Evolutionary conservation across 2,888 invertebrate species (phyloP).

Genomic region (Epinotia nisella): DNA sequence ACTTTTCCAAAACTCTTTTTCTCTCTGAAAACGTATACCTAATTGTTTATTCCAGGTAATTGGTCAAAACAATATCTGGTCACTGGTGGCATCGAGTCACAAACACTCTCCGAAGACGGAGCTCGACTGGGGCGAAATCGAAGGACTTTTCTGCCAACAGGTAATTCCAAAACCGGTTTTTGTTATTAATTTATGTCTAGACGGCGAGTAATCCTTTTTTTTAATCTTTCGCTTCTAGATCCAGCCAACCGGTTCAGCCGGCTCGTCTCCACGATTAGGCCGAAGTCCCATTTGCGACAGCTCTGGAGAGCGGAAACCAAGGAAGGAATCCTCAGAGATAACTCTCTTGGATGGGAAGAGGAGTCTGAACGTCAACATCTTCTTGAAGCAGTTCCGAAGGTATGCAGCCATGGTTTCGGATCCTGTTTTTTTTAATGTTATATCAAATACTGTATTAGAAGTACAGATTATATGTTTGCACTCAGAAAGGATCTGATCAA

Average conservation of each 20-base stretch:
- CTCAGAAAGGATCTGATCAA: no score
- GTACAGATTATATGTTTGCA: no score
- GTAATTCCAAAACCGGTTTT: conserved; percentile 65
- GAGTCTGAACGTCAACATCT: conserved; percentile 98
- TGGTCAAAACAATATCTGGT: conserved; percentile 97
- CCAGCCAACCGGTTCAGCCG: conserved; percentile 78
- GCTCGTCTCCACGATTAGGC: conserved; percentile 78
- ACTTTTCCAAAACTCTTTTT: no score
- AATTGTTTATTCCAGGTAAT: conserved; percentile 87
- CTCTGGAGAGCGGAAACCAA: conserved; percentile 86
- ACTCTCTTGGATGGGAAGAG: conserved; percentile 96
- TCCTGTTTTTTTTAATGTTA: not conserved
- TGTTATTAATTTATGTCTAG: no score
- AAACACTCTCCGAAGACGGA: conserved; percentile 93
- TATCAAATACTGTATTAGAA: no score
- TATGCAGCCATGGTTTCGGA: conserved; percentile 61
- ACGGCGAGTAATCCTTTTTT: no score
- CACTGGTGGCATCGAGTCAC: conserved; percentile 93
- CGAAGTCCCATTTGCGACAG: conserved; percentile 75
- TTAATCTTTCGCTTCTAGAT: conserved; percentile 58
- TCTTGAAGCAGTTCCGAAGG: conserved; percentile 97
- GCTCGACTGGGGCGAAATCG: conserved; percentile 97
- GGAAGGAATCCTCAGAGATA: conserved; percentile 94
- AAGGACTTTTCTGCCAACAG: conserved; percentile 97
- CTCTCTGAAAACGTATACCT: not conserved